Evolutionary conservation across 2,888 invertebrate genomes (phyloP), one percentile per base, ranked within the genome.

Genomic region (Pyrrhosoma nymphula): DNA sequence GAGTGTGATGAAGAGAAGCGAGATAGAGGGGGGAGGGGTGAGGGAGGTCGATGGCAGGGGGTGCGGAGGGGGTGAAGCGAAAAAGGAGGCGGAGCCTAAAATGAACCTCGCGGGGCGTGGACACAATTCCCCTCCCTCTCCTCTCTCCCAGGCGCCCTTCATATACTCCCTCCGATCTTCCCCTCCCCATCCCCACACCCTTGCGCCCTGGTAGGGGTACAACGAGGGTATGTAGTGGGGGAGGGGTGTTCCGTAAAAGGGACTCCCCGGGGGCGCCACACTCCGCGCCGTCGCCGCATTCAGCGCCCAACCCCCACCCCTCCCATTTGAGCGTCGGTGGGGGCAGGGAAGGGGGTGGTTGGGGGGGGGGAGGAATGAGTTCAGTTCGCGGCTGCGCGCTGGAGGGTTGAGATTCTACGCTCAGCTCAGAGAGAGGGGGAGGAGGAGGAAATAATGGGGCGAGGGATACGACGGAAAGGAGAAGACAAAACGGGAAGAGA

Each of bases 21-120:
- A 89, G 23, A 55, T 16, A 26, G 10, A n/a, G n/a, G n/a, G n/a
- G n/a, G n/a, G n/a, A n/a, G 90, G n/a, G 93, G n/a, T 26, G 56
- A 56, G n/a, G 88, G 89, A 26, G 69, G 93, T 8, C n/a, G 89
- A 23, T 26, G 69, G 39, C 35, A 63, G 69, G 56, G 69, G 69
- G 47, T 26, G 69, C 69, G 75, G 47, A 47, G 69, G 63, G 35
- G 35, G 63, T 6, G 91, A 35, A 30, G 90, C 30, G n/a, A 35
- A 56, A 63, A 39, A 69, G 63, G 55, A 47, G 69, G 93, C 63
- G 63, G 93, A 69, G 56, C 63, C 93, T 16, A 93, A n/a, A 93
- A 93, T 63, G 93, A n/a, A 93, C 69, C 75, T 47, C 47, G 47
- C 93, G 93, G 93, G 93, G 93, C 93, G 93, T 93, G 93, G 93